A percentile compares a stretch with the other conserved stretches of the same genome.
phyloP scores from a whole-genome alignment of 2,888 invertebrate genomes.

The Sesia apiformis region DNA sequence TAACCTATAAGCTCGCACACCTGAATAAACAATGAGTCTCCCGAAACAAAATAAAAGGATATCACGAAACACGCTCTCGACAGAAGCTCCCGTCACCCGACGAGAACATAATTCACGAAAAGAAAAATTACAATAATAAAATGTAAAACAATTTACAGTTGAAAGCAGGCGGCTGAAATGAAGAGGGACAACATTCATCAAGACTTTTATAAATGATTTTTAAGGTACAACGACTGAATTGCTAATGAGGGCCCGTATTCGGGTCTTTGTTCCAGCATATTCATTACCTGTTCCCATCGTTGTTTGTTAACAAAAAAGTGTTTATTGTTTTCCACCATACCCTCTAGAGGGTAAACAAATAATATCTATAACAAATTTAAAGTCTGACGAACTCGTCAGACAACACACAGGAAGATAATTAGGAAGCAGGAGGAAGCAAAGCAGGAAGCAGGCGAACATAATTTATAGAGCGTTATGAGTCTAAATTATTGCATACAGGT shows the following conservation, averaged over 20 bases:
- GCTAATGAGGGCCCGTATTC: slow-evolving; percentile 57
- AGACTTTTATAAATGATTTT: slow-evolving; percentile 62
- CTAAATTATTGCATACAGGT: no score
- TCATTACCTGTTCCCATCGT: slow-evolving; percentile 59
- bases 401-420: slow-evolving; percentile 39
- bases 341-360: slow-evolving; percentile 48
- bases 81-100: not conserved
- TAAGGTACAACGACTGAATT: slow-evolving; percentile 48
- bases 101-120: not conserved
- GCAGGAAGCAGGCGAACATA: not conserved
- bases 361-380: slow-evolving; percentile 58
- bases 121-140: slow-evolving; percentile 11
- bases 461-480: no score
- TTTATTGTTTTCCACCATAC: slow-evolving; percentile 41
- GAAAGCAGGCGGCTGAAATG: slow-evolving; percentile 24
- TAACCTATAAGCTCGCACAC: no score
- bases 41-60: not conserved
- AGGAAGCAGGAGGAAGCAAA: no score
- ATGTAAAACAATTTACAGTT: slow-evolving; percentile 21
- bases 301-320: slow-evolving; percentile 50
- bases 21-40: no score
- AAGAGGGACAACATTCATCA: slow-evolving; percentile 47
- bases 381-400: slow-evolving; percentile 46
- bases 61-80: not conserved
- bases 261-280: slow-evolving; percentile 62